Evolutionary conservation across 2,888 invertebrate genomes (phyloP), one percentile per base, ranked within the genome.

Genomic region (Tinea trinotella): DNA sequence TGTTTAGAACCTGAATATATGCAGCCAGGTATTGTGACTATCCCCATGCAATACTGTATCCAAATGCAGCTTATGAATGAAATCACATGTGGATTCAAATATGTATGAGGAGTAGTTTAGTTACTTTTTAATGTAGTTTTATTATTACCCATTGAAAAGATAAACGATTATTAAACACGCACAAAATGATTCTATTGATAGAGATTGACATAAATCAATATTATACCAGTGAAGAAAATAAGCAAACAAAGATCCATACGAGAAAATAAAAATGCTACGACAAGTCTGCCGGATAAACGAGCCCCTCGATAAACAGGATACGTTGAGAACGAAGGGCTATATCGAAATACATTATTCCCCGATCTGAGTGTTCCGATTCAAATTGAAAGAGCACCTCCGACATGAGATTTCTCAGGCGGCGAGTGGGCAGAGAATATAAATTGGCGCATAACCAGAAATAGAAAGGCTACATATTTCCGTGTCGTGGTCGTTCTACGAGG

Each of bases 351-450:
- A 83, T 85, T 85, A 85, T 83, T 82, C 81, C 77, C 81, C 83
- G 84, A 83, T 81, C 81, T 79, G 78, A 84, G 82, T 82, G 84
- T 84, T 84, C 83, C 84, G 84, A 83, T 85, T 85, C 84, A 85
- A 85, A 85, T 85, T 84, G 85, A 85, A 85, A 85, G 85, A 85
- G 85, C 85, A 83, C 83, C 83, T 81, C 77, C 80, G 79, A 84
- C 85, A 83, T 80, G 81, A 85, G 84, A 85, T 85, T 84, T 83
- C 82, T 84, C 77, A 35, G 84, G 72, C 83, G 79, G 82, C 80
- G 83, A 83, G 82, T 83, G 81, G 82, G 83, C 78, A 76, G 80
- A 76, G 84, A 85, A 85, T 84, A 85, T 85, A 85, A 84, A 85
- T 85, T 82, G 83, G 73, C 82, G 77, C 77, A 85, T 85, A 85